Percentiles rank a stretch among this genome's conserved stretches.
Evolutionary conservation across 2,797 vertebrate genomes (phyloP).

Genomic region (Poecilia wingei): DNA sequence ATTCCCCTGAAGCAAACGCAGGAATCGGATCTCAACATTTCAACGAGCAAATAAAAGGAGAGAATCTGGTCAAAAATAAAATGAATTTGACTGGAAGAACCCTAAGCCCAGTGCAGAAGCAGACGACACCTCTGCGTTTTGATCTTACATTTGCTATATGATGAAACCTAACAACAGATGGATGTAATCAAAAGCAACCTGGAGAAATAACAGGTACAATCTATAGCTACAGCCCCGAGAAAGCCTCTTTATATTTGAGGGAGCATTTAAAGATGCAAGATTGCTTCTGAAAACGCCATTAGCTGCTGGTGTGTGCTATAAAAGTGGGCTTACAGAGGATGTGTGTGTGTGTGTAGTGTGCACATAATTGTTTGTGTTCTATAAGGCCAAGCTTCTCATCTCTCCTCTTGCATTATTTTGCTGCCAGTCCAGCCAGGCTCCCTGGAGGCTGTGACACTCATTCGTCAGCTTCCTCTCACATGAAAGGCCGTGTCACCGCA

Average conservation of each 20-base stretch:
- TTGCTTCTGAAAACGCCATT: conserved; percentile 19
- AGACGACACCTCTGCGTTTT: conserved; percentile 33
- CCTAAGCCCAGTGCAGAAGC: conserved; percentile 15
- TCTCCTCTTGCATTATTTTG: conserved; percentile 54
- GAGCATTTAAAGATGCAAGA: conserved; percentile 35
- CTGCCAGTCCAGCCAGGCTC: conserved; percentile 45
- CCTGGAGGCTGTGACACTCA: conserved; percentile 57
- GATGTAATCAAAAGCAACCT: conserved; percentile 45
- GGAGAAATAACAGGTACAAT: conserved; percentile 19
- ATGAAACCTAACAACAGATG: conserved; percentile 40
- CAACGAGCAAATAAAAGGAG: conserved; percentile 23
- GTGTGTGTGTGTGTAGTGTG: conserved; percentile 14
- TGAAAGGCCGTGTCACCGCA: conserved; percentile 61
- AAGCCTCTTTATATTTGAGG: conserved; percentile 15
- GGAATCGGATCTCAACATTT: conserved; percentile 19
- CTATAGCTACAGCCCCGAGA: neutral
- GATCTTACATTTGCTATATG: conserved; percentile 36
- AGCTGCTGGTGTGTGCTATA: conserved; percentile 12
- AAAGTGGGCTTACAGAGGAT: conserved; percentile 21
- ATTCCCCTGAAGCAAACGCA: conserved; percentile 83
- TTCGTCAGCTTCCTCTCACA: conserved; percentile 56
- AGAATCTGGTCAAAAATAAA: conserved; percentile 34
- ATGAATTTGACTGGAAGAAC: conserved; percentile 23
- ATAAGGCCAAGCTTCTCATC: conserved; percentile 24
- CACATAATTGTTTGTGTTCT: conserved; percentile 13